Evolutionary conservation across 2,113 vertebrate species (phyloP).

Genomic region (Siphamia tubifer): DNA sequence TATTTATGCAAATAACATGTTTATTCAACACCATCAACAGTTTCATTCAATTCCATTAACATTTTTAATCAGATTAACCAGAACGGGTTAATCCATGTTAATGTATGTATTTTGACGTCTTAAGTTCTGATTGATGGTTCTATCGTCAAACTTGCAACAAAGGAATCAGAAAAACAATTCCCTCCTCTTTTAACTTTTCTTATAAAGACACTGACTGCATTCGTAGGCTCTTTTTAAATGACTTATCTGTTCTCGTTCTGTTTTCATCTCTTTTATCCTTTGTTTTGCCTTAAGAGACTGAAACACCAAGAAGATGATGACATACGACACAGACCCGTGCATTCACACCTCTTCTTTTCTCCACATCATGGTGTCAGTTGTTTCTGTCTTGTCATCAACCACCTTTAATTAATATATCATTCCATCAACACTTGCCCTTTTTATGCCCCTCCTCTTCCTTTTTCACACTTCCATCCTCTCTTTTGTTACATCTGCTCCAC

Average conservation of each 20-base stretch:
- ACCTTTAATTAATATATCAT: slow-evolving; percentile 1
- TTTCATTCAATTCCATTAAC: too few species aligned
- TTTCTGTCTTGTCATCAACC: neutral
- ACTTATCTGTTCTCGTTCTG: neutral
- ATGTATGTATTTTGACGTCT: too few species aligned
- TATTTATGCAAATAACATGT: too few species aligned
- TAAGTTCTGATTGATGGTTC: neutral
- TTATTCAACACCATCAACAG: too few species aligned
- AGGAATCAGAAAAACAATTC: neutral
- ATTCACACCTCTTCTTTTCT: neutral
- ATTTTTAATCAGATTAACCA: too few species aligned
- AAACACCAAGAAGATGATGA: neutral
- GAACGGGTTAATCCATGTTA: too few species aligned
- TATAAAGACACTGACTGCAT: neutral
- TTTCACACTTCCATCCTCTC: neutral
- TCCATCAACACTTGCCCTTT: neutral
- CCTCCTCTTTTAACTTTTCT: neutral
- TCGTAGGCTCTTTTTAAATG: too few species aligned
- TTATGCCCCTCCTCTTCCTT: neutral
- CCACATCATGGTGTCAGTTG: neutral
- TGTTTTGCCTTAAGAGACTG: neutral
- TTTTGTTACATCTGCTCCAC: neutral
- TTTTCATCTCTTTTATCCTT: too few species aligned
- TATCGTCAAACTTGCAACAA: neutral
- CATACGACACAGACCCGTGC: neutral